Evolutionary conservation across 2,113 vertebrate species (phyloP).

Genomic region (Odocoileus virginianus): DNA sequence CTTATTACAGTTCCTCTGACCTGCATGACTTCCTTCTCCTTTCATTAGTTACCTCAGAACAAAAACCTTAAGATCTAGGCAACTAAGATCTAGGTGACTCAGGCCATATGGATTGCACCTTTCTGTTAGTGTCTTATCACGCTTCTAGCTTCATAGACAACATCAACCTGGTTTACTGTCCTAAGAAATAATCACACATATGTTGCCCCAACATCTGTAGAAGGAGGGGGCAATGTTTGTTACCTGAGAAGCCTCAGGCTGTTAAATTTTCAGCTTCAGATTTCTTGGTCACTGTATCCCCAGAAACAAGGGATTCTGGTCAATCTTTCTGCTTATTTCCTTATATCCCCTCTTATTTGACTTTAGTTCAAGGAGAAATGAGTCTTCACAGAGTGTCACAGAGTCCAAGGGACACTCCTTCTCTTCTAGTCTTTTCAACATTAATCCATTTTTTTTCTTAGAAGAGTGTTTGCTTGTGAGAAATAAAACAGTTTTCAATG

Average conservation of each 20-base stretch:
- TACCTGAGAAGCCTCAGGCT: background rate
- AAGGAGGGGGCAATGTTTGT: background rate
- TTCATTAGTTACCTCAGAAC: background rate
- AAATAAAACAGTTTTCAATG: background rate
- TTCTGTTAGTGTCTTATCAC: background rate
- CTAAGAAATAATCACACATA: background rate
- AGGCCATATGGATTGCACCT: background rate
- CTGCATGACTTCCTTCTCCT: background rate
- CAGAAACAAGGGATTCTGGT: too few species aligned
- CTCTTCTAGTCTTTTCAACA: background rate
- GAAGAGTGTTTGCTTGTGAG: background rate
- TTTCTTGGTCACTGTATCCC: background rate
- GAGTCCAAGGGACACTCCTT: background rate
- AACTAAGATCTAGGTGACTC: background rate
- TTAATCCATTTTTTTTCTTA: background rate
- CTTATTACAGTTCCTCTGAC: background rate
- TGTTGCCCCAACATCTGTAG: background rate
- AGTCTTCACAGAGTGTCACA: background rate
- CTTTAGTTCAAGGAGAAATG: background rate
- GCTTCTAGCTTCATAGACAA: background rate
- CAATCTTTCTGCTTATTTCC: background rate
- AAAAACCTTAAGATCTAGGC: background rate
- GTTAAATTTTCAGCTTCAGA: background rate
- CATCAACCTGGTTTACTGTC: background rate
- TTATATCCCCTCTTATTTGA: background rate